phyloP scores from a whole-genome alignment of 2,113 vertebrate species.

The Thamnaconus septentrionalis region DNA sequence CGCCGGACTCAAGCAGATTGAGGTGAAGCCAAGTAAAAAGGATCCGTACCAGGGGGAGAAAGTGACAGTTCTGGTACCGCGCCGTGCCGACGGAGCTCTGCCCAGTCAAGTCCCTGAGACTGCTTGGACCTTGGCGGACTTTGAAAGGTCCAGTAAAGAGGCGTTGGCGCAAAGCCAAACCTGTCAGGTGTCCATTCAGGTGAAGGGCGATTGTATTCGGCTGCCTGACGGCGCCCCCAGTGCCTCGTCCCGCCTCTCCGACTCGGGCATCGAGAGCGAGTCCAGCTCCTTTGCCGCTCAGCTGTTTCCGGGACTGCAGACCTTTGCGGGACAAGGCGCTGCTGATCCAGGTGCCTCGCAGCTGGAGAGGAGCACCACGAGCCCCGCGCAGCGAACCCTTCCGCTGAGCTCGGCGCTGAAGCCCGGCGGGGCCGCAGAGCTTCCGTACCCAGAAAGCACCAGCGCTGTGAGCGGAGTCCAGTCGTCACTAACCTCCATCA shows the following conservation, averaged over 20 bases:
- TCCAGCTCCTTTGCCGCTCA: conserved; percentile 91
- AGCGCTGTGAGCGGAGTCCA: conserved; percentile 92
- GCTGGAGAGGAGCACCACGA: conserved; percentile 76
- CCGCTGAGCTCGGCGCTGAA: conserved; percentile 79
- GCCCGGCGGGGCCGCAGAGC: conserved; percentile 73
- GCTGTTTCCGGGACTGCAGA: conserved; percentile 74
- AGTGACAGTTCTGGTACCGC: conserved; percentile 77
- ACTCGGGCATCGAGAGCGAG: conserved; percentile 96
- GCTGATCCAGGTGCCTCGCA: conserved; percentile 64
- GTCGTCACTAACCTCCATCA: conserved; percentile 97
- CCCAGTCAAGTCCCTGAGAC: conserved; percentile 52
- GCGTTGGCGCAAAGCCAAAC: conserved; percentile 18
- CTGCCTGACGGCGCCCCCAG: conserved; percentile 76
- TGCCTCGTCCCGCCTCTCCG: conserved; percentile 91
- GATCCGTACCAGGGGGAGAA: conserved; percentile 81
- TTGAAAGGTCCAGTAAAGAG: conserved; percentile 46
- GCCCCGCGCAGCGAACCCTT: conserved; percentile 74
- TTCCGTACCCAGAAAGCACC: conserved; percentile 85
- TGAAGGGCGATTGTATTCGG: conserved; percentile 80
- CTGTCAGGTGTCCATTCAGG: conserved; percentile 38
- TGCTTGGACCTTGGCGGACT: conserved; percentile 47
- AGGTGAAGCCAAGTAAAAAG: conserved; percentile 77
- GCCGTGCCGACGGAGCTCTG: conserved; percentile 63
- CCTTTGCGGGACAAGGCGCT: conserved; percentile 67
- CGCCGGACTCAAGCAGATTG: conserved; percentile 62